These are phyloP conservation scores for Nomada fucata DNA, from an alignment of 2,888 invertebrate species.

Conservation along the genomic window DNA sequence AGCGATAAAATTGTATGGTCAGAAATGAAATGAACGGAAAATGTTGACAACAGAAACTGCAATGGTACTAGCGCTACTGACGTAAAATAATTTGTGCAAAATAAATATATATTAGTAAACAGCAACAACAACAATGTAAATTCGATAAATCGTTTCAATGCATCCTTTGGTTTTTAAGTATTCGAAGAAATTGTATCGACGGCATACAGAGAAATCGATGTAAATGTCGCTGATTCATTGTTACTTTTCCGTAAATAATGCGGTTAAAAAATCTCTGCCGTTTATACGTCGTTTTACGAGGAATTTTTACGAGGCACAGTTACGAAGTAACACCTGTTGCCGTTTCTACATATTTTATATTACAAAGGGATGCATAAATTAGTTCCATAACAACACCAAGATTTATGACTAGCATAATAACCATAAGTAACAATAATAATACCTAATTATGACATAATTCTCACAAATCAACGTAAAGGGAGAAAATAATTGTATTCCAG, in stretches of 20 bases:
- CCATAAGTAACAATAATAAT: neutral
- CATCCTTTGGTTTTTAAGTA: neutral
- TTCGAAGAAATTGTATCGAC: too few relatives aligned
- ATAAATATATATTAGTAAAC: constrained; percentile 25
- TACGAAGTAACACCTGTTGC: constrained; percentile 29
- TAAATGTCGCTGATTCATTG: neutral
- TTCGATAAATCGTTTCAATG: constrained; percentile 6
- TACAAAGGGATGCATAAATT: constrained; percentile 1
- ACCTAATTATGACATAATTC: neutral
- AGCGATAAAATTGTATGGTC: neutral
- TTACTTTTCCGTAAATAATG: neutral
- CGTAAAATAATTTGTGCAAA: constrained; percentile 20
- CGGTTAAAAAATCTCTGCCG: neutral
- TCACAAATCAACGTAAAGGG: too few relatives aligned
- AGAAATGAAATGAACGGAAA: neutral
- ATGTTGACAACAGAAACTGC: neutral
- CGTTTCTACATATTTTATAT: neutral
- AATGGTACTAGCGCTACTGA: too few relatives aligned
- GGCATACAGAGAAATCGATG: too few relatives aligned
- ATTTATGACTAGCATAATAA: neutral
- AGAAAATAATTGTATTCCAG: too few relatives aligned
- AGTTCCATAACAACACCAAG: neutral
- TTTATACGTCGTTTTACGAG: neutral
- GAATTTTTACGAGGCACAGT: constrained; percentile 8
- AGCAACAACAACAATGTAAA: constrained; percentile 30